Evolutionary conservation across 2,113 vertebrate species (phyloP), one percentile per base, ranked within the genome.

Genomic region (Misgurnus mizolepis): DNA sequence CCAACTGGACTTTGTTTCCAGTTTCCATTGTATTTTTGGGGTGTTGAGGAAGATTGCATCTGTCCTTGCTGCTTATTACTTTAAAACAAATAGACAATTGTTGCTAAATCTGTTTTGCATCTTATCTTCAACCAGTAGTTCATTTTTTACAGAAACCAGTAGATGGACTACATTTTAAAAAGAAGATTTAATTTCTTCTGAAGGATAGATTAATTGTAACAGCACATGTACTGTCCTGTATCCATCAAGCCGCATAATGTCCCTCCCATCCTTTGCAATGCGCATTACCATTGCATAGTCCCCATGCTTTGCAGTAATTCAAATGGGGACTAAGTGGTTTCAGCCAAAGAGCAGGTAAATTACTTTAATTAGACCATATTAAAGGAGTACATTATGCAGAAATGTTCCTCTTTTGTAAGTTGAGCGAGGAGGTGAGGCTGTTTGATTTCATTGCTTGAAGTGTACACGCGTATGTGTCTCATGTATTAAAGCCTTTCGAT

Each of bases 401-500:
- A 74, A 27, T 74, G 22, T 74, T 69, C 64, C 68, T 81, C 64
- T n/a, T 56, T 55, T 71, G 64, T 55, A 76, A 68, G 53, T 66
- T 73, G 6, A 68, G 15, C 17, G 10, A 41, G 65, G 17, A 6
- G 50, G 18, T 43, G 7, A 41, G 58, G n/a, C 17, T 69, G 67
- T 74, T 40, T 17, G 34, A 73, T 39, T 73, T 17, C 4, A 8
- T 58, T 2, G 55, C 7, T 27, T 18, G n/a, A 71, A 14, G 68
- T 45, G 22, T 45, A 34, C 41, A 43, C 61, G 62, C 50, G 80
- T 60, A 67, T 75, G 41, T 65, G 75, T 77, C 3, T 49, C 18
- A 67, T 45, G 18, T 78, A 60, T 78, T 66, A 65, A 10, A 76
- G 47, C 69, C 55, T 76, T 40, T 84, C 22, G 70, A 79, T 81